Evolutionary conservation across 2,888 invertebrate genomes (phyloP).

Genomic region (Sicus ferrugineus): DNA sequence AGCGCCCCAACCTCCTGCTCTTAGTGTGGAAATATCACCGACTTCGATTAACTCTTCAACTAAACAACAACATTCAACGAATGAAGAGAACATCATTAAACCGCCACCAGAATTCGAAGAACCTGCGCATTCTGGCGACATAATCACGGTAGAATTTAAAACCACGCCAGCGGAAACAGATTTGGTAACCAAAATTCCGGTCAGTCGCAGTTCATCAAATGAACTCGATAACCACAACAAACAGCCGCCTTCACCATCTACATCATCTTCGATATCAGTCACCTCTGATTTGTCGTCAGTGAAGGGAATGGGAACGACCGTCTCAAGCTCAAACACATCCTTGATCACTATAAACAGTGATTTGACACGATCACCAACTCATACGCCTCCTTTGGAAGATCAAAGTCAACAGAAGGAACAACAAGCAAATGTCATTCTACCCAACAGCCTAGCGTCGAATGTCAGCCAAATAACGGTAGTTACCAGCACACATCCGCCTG

Average conservation of each 20-base stretch:
- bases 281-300: slow-evolving; percentile 50
- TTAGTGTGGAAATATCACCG: slow-evolving; percentile 43
- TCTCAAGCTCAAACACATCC: slow-evolving; percentile 59
- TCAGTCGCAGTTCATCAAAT: slow-evolving; percentile 46
- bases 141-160: slow-evolving; percentile 44
- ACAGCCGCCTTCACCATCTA: slow-evolving; percentile 56
- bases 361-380: slow-evolving; percentile 53
- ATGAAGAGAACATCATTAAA: slow-evolving; percentile 42
- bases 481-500: slow-evolving; percentile 81
- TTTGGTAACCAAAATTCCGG: slow-evolving; percentile 18
- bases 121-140: slow-evolving; percentile 36
- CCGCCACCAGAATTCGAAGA: slow-evolving; percentile 48
- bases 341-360: slow-evolving; percentile 63
- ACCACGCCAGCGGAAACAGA: slow-evolving; percentile 12
- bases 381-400: slow-evolving; percentile 41
- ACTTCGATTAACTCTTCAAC: background rate
- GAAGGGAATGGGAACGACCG: slow-evolving; percentile 35
- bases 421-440: slow-evolving; percentile 67
- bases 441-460: slow-evolving; percentile 77
- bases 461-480: slow-evolving; percentile 85
- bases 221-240: slow-evolving; percentile 43
- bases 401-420: slow-evolving; percentile 40
- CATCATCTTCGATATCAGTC: slow-evolving; percentile 55
- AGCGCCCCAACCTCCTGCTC: slow-evolving; percentile 77
- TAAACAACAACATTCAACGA: slow-evolving; percentile 10